These are phyloP conservation scores for Drosophila asahinai DNA, from an alignment of 1,140 invertebrate genomes.

Conservation along the genomic window DNA sequence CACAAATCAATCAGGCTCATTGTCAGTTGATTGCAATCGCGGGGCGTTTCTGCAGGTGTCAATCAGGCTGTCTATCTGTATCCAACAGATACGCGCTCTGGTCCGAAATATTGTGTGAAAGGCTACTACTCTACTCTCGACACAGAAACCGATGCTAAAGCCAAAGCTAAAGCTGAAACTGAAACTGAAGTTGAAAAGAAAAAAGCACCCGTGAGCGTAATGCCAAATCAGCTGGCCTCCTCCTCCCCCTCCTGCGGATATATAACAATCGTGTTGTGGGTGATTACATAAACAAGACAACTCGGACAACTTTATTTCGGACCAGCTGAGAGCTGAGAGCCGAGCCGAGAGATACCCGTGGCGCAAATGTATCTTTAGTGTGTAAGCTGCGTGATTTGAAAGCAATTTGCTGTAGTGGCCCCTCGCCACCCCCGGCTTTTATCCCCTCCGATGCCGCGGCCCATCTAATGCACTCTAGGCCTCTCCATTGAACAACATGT, in stretches of 20 bases:
- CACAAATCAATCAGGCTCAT: constrained; percentile 55
- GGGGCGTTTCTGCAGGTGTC: constrained; percentile 52
- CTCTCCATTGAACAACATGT: constrained; percentile 24
- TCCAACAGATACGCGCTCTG: constrained; percentile 52
- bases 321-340: constrained; percentile 10
- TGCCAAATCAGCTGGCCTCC: constrained; percentile 32
- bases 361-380: constrained; percentile 35
- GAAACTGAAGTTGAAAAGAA: constrained; percentile 1
- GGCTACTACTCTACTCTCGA: constrained; percentile 9
- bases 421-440: constrained; percentile 14
- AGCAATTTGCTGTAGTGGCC: constrained; percentile 67
- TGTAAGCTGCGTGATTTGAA: constrained; percentile 68
- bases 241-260: constrained; percentile 14
- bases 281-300: constrained; percentile 77
- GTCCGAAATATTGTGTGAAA: constrained; percentile 45
- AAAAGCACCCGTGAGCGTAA: constrained; percentile 36
- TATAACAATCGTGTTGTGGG: constrained; percentile 78
- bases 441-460: background rate
- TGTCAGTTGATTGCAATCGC: constrained; percentile 48
- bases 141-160: constrained; percentile 6
- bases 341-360: constrained; percentile 15
- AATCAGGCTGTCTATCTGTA: constrained; percentile 32
- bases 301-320: constrained; percentile 74
- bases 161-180: constrained; percentile 1
- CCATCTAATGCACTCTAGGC: constrained; percentile 18